These are phyloP conservation scores for Bedellia somnulentella DNA, from an alignment of 2,888 invertebrate species.

Conservation along the genomic window DNA sequence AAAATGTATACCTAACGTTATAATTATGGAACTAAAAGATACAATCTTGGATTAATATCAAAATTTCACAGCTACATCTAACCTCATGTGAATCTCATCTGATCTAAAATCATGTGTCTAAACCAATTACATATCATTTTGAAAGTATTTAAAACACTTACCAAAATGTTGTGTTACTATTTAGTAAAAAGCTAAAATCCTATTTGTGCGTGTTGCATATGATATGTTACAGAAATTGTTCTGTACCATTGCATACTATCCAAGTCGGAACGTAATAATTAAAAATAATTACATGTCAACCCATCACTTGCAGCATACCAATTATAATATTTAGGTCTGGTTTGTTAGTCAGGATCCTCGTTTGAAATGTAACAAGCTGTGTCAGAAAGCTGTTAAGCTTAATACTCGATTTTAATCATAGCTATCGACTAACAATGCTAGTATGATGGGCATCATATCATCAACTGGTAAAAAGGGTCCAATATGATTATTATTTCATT, in stretches of 20 bases:
- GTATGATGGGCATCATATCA: neutral
- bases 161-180: no score
- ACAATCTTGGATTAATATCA: no score
- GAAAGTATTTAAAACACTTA: no score
- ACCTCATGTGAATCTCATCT: no score
- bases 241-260: neutral
- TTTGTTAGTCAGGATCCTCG: no score
- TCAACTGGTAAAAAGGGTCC: no score
- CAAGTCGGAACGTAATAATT: neutral
- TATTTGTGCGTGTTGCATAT: neutral
- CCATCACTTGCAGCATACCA: neutral
- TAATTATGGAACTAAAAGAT: no score
- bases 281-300: neutral
- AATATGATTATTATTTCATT: neutral
- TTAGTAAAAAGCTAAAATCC: no score
- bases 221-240: neutral
- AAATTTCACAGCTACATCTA: no score
- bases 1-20: slow-evolving; percentile 1
- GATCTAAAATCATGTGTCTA: no score
- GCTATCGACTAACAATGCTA: neutral
- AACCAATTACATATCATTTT: no score
- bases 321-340: neutral
- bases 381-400: neutral
- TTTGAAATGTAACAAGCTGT: no score
- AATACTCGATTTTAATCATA: neutral